Conservation (phyloP, 2,113 vertebrate genomes). For the Syrrhaptes paradoxus region DNA sequence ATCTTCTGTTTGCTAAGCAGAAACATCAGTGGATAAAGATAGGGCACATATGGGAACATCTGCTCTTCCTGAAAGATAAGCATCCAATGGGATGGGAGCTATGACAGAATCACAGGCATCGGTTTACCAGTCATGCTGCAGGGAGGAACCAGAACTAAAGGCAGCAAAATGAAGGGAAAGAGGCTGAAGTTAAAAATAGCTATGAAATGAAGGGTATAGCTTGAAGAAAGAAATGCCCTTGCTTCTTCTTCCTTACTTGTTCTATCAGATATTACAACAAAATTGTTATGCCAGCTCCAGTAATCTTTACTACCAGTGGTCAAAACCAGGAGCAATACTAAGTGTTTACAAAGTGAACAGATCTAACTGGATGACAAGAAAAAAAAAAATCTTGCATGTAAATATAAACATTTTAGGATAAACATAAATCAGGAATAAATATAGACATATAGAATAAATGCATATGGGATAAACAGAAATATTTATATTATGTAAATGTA, state of each 20-base stretch:
- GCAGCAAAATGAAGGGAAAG: not conserved
- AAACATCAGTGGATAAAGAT: slow-evolving; percentile 23
- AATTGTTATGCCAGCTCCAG: not conserved
- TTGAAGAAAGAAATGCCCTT: not conserved
- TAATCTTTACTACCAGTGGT: not conserved
- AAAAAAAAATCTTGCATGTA: not conserved
- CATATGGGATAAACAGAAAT: not conserved
- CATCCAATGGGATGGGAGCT: not conserved
- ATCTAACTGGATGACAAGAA: not conserved
- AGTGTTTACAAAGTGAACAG: not conserved
- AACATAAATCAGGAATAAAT: not conserved
- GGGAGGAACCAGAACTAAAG: not conserved
- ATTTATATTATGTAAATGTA: not conserved
- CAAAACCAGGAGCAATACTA: not conserved
- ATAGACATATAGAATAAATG: not conserved
- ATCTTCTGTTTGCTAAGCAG: slow-evolving; percentile 52
- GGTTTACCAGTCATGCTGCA: not conserved
- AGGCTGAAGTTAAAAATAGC: not conserved
- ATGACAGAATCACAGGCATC: not conserved
- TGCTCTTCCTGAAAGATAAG: slow-evolving; percentile 58
- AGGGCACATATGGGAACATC: not conserved
- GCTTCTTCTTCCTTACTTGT: not conserved
- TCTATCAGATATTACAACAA: not conserved
- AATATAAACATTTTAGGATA: not conserved
- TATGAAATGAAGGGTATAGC: not conserved